Evolutionary conservation across 2,888 invertebrate genomes (phyloP).

Genomic region (Hydropsyche betteni): DNA sequence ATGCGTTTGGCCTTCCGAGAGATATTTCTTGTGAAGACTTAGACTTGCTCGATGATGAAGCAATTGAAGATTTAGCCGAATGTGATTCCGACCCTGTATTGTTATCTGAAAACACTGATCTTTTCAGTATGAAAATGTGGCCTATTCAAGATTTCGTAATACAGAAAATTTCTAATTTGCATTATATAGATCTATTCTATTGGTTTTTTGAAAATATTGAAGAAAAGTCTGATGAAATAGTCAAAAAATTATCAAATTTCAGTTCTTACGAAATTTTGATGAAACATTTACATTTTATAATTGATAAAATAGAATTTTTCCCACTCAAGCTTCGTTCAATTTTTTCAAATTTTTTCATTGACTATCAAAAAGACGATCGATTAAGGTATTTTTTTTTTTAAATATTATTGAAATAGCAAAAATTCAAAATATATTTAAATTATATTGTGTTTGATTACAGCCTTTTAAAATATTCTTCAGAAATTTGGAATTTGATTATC

Average conservation of each 20-base stretch:
- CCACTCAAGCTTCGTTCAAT: slow-evolving; percentile 18
- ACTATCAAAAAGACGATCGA: neutral
- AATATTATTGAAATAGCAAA: neutral
- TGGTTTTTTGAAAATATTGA: slow-evolving; percentile 47
- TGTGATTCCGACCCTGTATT: neutral
- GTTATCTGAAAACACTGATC: neutral
- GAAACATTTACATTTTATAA: neutral
- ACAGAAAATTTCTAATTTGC: slow-evolving; percentile 58
- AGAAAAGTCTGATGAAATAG: neutral
- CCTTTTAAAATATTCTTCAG: slow-evolving; percentile 44
- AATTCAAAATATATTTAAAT: slow-evolving; percentile 13
- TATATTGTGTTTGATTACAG: slow-evolving; percentile 38
- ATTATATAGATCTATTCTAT: slow-evolving; percentile 55
- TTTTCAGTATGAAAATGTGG: slow-evolving; percentile 61
- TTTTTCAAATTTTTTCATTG: slow-evolving; percentile 7
- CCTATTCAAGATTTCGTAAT: slow-evolving; percentile 68
- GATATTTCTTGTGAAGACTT: slow-evolving; percentile 21
- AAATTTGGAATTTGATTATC: slow-evolving; percentile 44
- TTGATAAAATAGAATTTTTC: slow-evolving; percentile 10
- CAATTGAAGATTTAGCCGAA: neutral
- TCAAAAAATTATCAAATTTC: too few species aligned
- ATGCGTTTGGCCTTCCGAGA: slow-evolving; percentile 43
- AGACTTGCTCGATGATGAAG: neutral
- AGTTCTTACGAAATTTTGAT: neutral
- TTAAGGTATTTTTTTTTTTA: neutral